phyloP scores from a whole-genome alignment of 2,113 vertebrate species.

The Ondatra zibethicus region DNA sequence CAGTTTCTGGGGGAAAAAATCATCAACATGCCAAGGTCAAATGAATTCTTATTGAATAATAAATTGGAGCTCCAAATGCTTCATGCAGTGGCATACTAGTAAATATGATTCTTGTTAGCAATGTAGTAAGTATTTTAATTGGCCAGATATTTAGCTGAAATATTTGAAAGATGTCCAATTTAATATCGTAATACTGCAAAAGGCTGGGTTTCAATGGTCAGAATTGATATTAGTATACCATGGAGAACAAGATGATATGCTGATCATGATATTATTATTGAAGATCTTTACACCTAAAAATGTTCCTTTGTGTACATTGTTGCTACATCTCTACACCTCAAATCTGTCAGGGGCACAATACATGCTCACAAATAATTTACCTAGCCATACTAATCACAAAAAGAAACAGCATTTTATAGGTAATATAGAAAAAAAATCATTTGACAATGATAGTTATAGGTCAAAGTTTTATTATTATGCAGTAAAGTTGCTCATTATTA shows the following conservation, averaged over 20 bases:
- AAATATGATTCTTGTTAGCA: constrained; percentile 51
- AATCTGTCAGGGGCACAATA: neutral
- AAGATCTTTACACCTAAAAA: constrained; percentile 30
- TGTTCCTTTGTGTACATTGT: neutral
- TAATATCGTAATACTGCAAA: constrained; percentile 60
- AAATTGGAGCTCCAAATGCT: constrained; percentile 40
- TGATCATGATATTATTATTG: constrained; percentile 1
- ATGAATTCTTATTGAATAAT: constrained; percentile 68
- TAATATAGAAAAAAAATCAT: neutral
- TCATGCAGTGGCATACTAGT: neutral
- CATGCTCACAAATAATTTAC: neutral
- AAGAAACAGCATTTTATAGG: neutral
- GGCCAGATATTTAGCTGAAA: constrained; percentile 43
- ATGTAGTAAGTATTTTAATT: constrained; percentile 65
- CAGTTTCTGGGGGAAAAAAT: constrained; percentile 55
- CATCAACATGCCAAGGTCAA: constrained; percentile 64
- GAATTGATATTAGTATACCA: constrained; percentile 9
- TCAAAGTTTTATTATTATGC: neutral
- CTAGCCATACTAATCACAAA: neutral
- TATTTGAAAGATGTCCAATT: constrained; percentile 66
- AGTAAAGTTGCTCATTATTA: neutral
- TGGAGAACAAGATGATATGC: neutral
- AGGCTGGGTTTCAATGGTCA: constrained; percentile 38
- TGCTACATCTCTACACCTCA: neutral
- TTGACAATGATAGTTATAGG: neutral